These are phyloP conservation scores for Aeoliscus strigatus DNA, from an alignment of 2,797 vertebrate species.

Conservation along the genomic window DNA sequence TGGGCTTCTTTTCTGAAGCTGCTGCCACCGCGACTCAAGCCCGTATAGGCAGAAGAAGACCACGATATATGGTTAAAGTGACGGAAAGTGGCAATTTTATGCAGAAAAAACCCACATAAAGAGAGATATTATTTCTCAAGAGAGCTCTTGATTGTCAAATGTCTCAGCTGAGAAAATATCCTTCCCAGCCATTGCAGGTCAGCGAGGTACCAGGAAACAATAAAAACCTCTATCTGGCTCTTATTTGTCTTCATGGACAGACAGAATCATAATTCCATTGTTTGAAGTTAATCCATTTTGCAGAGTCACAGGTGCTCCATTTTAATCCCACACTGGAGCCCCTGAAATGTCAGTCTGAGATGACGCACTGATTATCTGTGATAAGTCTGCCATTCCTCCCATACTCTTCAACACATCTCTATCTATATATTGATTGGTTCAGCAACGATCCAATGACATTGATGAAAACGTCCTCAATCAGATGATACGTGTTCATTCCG, in stretches of 20 bases:
- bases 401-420: too few relatives aligned
- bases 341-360: conserved; percentile 30
- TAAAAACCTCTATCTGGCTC: neutral
- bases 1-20: too few relatives aligned
- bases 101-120: neutral
- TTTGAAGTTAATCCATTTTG: conserved; percentile 31
- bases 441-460: too few relatives aligned
- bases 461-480: too few relatives aligned
- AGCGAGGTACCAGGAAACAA: conserved; percentile 3
- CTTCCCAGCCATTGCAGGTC: conserved; percentile 1
- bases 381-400: conserved; percentile 3
- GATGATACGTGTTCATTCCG: too few relatives aligned
- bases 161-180: neutral
- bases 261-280: too few relatives aligned
- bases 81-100: neutral
- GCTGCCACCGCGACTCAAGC: neutral
- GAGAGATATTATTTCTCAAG: conserved; percentile 5
- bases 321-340: conserved; percentile 16
- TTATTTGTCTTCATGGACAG: conserved; percentile 12
- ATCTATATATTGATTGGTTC: too few relatives aligned
- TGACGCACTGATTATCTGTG: conserved; percentile 20
- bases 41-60: too few relatives aligned
- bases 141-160: neutral
- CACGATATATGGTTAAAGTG: neutral
- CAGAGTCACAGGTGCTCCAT: conserved; percentile 19